A percentile compares a stretch with the other conserved stretches of the same genome.
phyloP scores from a whole-genome alignment of 2,113 vertebrate genomes.

The Struthidea cinerea region DNA sequence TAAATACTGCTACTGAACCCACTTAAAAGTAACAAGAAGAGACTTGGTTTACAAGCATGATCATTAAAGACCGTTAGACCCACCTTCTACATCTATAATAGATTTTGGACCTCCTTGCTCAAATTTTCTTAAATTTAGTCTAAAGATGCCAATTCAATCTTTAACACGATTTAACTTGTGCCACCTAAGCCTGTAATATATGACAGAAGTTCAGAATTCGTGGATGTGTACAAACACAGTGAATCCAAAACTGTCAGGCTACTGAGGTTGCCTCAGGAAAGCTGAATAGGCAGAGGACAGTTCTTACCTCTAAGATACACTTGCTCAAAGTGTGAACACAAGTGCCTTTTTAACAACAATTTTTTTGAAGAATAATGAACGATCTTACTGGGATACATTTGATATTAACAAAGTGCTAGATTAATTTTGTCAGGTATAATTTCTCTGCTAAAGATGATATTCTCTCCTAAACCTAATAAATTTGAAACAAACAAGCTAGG shows the following conservation, averaged over 20 bases:
- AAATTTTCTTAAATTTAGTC: not conserved
- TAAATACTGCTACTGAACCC: not conserved
- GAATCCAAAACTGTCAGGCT: not conserved
- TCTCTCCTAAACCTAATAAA: not conserved
- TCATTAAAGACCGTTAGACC: not conserved
- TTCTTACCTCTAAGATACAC: not conserved
- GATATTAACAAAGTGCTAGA: not conserved
- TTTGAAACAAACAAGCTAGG: not conserved
- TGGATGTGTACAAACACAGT: not conserved
- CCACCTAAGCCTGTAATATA: not conserved
- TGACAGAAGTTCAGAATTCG: fast-evolving
- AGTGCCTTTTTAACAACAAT: not conserved
- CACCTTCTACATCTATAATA: not conserved
- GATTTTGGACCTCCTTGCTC: not conserved
- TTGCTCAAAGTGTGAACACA: not conserved
- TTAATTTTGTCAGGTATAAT: not conserved
- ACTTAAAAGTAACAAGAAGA: not conserved
- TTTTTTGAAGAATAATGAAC: not conserved
- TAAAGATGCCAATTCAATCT: not conserved
- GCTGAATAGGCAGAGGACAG: not conserved
- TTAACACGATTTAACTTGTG: not conserved
- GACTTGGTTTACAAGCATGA: not conserved
- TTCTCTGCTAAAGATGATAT: not conserved
- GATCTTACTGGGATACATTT: not conserved
- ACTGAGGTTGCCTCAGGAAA: not conserved